A percentile compares a stretch with the other conserved stretches of the same genome.
Evolutionary conservation across 1,140 invertebrate genomes (phyloP).

Genomic region (Colletes gigas): DNA sequence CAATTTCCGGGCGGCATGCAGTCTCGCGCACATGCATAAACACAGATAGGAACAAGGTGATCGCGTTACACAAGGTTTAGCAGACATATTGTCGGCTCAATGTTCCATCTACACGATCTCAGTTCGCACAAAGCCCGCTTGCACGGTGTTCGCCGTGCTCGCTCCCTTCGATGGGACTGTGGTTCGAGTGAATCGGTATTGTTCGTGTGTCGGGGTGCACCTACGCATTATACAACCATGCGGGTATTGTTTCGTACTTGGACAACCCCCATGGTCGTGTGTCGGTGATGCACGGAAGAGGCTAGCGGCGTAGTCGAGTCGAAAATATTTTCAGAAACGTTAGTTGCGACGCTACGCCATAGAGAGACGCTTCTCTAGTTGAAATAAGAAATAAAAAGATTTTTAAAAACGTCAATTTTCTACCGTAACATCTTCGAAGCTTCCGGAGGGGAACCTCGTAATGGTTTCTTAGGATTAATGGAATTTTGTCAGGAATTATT

Average conservation of each 20-base stretch:
- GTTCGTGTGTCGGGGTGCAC: conserved; percentile 21
- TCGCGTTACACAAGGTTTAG: conserved; percentile 53
- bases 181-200: conserved; percentile 16
- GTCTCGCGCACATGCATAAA: not conserved
- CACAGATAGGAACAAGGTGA: conserved; percentile 36
- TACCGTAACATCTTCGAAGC: not conserved
- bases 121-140: conserved; percentile 34
- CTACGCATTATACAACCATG: conserved; percentile 36
- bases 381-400: not conserved
- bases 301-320: not conserved
- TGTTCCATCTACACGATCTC: conserved; percentile 48
- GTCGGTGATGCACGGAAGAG: not conserved
- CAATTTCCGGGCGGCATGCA: not conserved
- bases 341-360: not conserved
- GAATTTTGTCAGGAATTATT: not conserved
- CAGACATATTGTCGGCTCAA: conserved; percentile 48
- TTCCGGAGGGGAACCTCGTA: not conserved
- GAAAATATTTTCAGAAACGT: conserved; percentile 2
- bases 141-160: not conserved
- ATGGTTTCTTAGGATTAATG: not conserved
- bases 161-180: not conserved
- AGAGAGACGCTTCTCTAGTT: not conserved
- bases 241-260: conserved; percentile 4
- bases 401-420: not conserved
- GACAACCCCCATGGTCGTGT: not conserved